Base-by-base conservation (phyloP, 2,888 invertebrate genomes). In the Eristalinus sepulchralis region DNA sequence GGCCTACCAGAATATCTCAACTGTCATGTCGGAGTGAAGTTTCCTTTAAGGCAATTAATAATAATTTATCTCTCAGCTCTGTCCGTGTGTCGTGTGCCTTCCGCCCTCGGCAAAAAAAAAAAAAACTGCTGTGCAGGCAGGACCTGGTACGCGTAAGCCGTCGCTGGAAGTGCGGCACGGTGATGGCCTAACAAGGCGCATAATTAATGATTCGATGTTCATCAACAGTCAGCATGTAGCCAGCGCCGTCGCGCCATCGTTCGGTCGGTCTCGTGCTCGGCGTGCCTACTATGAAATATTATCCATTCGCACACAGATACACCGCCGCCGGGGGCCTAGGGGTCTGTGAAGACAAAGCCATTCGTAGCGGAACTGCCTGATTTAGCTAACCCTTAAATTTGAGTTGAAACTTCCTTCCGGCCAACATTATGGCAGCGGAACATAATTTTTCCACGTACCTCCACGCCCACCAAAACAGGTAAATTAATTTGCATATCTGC, bases 351-450 rank as follows among this genome's bases (percentile, higher is more conserved):
- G 68, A 55, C 55, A 77, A 20, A 79, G 63, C 82, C 68, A 83
- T 70, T 73, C 83, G 62, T 36, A 79, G 71, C 86, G 83, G 86
- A 86, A 86, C 79, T 79, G 75, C 59, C 83, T 86, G 86, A 86
- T 86, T 86, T 86, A 86, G 86, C 78, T 83, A 79, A 86, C 86
- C 86, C 86, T 86, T 86, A 86, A 86, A 86, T 86, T 86, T 66
- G 73, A 86, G 82, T 75, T 79, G 86, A 86, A 86, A 86, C 71
- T 86, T 86, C 86, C 86, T 86, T 86, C 86, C 86, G 86, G 88
- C 77, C 77, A 72, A 80, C 87, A 79, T 88, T 88, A 88, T 87
- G 88, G 86, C 87, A 88, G 67, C 39, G 66, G 68, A 68, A 82
- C 83, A 83, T 88, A 83, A 88, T 84, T 88, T 81, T 78, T 73